Evolutionary conservation across 1,140 invertebrate species (phyloP).

Genomic region (Bombus huntii): DNA sequence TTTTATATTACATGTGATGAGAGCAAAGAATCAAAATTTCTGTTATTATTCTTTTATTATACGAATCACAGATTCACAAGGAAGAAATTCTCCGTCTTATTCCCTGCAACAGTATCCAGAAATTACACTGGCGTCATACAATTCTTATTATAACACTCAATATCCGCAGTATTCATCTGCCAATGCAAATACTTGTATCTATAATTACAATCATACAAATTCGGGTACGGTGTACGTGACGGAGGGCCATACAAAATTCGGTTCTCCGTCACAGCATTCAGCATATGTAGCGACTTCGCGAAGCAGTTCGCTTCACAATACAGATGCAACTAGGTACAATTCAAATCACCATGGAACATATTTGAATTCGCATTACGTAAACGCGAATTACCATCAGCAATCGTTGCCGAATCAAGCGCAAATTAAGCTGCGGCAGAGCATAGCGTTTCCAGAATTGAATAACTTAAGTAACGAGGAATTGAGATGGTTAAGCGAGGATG

Average conservation of each 20-base stretch:
- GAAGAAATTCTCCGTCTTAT: conserved; percentile 77
- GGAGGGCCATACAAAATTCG: conserved; percentile 67
- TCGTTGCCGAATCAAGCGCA: conserved; percentile 60
- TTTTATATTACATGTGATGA: not conserved
- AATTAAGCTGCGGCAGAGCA: conserved; percentile 53
- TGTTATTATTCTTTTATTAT: not conserved
- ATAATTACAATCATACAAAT: conserved; percentile 79
- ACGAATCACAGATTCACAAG: conserved; percentile 75
- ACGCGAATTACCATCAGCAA: conserved; percentile 64
- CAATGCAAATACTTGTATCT: conserved; percentile 73
- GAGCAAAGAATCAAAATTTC: not conserved
- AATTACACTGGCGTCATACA: conserved; percentile 75
- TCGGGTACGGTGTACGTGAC: conserved; percentile 68
- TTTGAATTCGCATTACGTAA: conserved; percentile 73
- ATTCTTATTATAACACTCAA: conserved; percentile 77
- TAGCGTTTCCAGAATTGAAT: conserved; percentile 86
- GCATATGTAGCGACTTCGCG: conserved; percentile 64
- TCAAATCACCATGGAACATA: conserved; percentile 73
- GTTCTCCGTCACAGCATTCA: conserved; percentile 66
- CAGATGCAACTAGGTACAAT: conserved; percentile 71
- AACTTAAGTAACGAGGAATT: conserved; percentile 87
- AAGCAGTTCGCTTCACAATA: conserved; percentile 66
- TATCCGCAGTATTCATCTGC: conserved; percentile 77
- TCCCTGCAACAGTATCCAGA: conserved; percentile 75
- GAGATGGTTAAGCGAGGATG: conserved; percentile 86